Percentiles rank a stretch among this genome's conserved stretches.
Conservation (phyloP, 1,140 invertebrate species). For the Bilobella aurantiaca region DNA sequence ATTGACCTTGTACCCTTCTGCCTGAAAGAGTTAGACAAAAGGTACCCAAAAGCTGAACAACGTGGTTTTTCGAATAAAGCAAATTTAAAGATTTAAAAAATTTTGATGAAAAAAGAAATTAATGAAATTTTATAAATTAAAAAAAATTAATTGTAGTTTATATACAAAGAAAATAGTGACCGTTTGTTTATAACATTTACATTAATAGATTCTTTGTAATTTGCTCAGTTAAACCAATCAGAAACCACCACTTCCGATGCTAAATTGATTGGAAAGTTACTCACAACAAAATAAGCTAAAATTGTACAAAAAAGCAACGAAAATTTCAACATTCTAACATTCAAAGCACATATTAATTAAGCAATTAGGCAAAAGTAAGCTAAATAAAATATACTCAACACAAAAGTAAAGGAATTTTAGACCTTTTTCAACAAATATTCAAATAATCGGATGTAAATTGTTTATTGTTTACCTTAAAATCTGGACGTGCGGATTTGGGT, state of each 20-base stretch:
- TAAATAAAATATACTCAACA: neutral
- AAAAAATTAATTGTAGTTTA: neutral
- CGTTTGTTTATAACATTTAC: neutral
- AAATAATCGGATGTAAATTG: neutral
- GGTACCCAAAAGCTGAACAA: no score
- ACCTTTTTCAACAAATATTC: neutral
- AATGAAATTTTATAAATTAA: neutral
- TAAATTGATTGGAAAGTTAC: neutral
- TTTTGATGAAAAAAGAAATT: neutral
- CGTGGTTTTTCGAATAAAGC: no score
- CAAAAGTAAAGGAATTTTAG: neutral
- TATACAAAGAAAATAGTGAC: neutral
- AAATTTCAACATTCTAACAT: no score
- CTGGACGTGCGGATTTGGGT: constrained; percentile 19
- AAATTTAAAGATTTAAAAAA: neutral
- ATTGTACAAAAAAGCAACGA: neutral
- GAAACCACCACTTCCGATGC: neutral
- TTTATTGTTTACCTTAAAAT: constrained; percentile 24
- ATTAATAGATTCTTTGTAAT: neutral
- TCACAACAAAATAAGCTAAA: neutral
- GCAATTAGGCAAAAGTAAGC: neutral
- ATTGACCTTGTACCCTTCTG: constrained; percentile 30
- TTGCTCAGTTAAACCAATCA: neutral
- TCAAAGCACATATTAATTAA: no score
- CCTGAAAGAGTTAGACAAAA: no score